phyloP scores from a whole-genome alignment of 2,888 invertebrate genomes.

The Cephus pygmeus region DNA sequence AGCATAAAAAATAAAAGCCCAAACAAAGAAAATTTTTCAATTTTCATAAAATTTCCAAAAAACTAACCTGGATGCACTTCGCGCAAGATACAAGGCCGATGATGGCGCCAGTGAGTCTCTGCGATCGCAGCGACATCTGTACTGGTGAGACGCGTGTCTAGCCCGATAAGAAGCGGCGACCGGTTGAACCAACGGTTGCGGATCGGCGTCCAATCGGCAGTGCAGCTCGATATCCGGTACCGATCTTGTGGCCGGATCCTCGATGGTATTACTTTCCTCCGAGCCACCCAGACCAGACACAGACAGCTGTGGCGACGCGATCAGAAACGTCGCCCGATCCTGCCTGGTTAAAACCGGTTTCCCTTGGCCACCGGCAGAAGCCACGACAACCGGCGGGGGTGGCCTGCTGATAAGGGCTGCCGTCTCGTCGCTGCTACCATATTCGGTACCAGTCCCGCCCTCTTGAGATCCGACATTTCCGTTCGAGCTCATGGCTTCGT shows the following conservation, averaged over 20 bases:
- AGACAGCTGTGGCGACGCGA: constrained; percentile 78
- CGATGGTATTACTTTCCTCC: constrained; percentile 79
- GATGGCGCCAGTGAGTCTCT: constrained; percentile 85
- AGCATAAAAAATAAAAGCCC: too few species aligned
- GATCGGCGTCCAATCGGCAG: constrained; percentile 72
- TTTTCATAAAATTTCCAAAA: background rate
- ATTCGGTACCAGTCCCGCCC: constrained; percentile 49
- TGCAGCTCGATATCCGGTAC: constrained; percentile 87
- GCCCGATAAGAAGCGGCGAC: constrained; percentile 17
- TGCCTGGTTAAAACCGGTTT: constrained; percentile 88
- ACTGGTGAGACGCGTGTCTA: constrained; percentile 60
- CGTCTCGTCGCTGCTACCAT: constrained; percentile 82
- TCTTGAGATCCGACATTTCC: constrained; percentile 55
- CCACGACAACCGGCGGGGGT: constrained; percentile 67
- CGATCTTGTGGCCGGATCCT: constrained; percentile 78
- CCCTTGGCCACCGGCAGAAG: constrained; percentile 41
- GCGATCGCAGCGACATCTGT: constrained; percentile 76
- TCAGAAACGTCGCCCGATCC: constrained; percentile 83
- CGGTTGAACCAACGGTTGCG: constrained; percentile 52
- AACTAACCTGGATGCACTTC: constrained; percentile 78
- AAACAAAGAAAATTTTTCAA: too few species aligned
- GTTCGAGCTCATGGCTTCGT: constrained; percentile 57
- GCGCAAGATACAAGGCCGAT: constrained; percentile 80
- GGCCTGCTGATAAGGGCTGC: constrained; percentile 80
- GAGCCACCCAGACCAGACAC: constrained; percentile 78